Conservation (phyloP, 1,140 invertebrate genomes). For the Penaeus japonicus region DNA sequence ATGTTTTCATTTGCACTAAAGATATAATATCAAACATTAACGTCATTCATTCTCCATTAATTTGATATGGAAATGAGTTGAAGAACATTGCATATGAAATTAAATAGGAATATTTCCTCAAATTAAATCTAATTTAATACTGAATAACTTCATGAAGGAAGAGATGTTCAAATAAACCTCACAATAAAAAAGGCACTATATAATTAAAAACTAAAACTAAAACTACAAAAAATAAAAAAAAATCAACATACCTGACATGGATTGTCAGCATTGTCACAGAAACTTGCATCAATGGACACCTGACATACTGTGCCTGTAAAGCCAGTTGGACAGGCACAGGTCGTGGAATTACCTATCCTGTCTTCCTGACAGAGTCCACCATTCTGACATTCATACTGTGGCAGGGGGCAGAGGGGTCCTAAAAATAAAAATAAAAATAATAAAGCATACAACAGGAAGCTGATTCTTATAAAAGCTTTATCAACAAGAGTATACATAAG, state of each 20-base stretch:
- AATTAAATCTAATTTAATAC: too few relatives aligned
- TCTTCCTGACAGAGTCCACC: slow-evolving; percentile 61
- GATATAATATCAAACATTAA: too few relatives aligned
- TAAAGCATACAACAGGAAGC: neutral
- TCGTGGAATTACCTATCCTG: slow-evolving; percentile 60
- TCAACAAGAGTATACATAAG: neutral
- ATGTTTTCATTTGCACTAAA: too few relatives aligned
- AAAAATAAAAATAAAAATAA: slow-evolving; percentile 7
- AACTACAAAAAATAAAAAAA: neutral
- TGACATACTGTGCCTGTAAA: slow-evolving; percentile 76
- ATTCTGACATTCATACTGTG: slow-evolving; percentile 57
- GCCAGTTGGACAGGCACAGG: slow-evolving; percentile 68
- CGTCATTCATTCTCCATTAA: too few relatives aligned
- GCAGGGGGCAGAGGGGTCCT: slow-evolving; percentile 58
- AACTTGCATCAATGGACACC: slow-evolving; percentile 86
- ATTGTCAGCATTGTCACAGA: slow-evolving; percentile 91
- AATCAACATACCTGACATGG: slow-evolving; percentile 87
- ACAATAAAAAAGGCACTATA: too few relatives aligned
- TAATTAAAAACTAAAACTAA: neutral
- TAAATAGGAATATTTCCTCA: too few relatives aligned
- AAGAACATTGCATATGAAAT: too few relatives aligned
- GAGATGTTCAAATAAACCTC: too few relatives aligned
- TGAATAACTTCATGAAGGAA: too few relatives aligned
- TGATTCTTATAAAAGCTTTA: neutral
- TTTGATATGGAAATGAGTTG: too few relatives aligned